Base-by-base conservation (phyloP, 1,140 invertebrate genomes). In the Nomia melanderi region DNA sequence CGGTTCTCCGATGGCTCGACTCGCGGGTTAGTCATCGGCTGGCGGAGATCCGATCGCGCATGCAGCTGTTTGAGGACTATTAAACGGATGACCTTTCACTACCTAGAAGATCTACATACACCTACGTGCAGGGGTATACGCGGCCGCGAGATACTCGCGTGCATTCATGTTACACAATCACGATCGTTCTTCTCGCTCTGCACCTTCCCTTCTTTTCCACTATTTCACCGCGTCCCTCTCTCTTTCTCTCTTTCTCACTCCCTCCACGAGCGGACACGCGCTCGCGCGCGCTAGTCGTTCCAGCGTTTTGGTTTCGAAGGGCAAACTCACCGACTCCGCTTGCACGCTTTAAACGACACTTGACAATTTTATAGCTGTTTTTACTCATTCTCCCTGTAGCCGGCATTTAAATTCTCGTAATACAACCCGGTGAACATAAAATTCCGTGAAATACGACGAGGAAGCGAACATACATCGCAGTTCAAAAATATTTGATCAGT, bases 81-180 rank as follows among this genome's bases (percentile, higher is more conserved):
- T 85, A 85, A 81, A 78, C 74, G 74, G 70, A 85, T 84, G 82
- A 84, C 82, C 83, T 85, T 84, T 85, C 74, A 79, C 82, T 85
- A 75, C 70, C 53, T 84, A 62, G 63, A 72, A 84, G 82, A 85
- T 85, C 78, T 78, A 81, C 83, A 84, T 84, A 84, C 73, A 79
- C 77, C 77, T 75, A 83, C 82, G 63, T 67, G 59, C 11, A 33
- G 62, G 41, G 39, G 53, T 41, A 56, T 39, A 50, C 69, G 25
- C 70, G 59, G 75, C 57, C 63, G 54, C 65, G 57, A 41, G 77
- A 57, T 69, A 69, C 72, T 27, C 71, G 77, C 80, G 66, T 77
- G 72, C 81, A 70, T 79, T 73, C 67, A 11, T 31, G 67, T 81
- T 84, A 83, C 81, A 78, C 82, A 84, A 84, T 71, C 72, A 59